Evolutionary conservation across 1,140 invertebrate species (phyloP).

Genomic region (Ceratitis capitata): DNA sequence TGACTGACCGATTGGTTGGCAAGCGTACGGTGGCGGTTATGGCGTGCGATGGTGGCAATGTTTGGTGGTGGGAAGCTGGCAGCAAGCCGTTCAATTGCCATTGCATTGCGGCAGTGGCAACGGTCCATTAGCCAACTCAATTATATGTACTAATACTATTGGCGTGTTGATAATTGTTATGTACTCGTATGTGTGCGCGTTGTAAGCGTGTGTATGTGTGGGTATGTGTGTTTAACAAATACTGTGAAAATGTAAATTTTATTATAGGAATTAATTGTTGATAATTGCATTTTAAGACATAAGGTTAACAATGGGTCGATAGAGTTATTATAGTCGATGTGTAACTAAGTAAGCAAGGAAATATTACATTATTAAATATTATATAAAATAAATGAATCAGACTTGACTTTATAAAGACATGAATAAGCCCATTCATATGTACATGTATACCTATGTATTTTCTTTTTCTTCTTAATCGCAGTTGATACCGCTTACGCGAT

Average conservation of each 20-base stretch:
- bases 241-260: conserved; percentile 16
- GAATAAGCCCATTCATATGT: background rate
- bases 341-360: background rate
- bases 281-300: conserved; percentile 17
- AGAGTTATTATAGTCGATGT: background rate
- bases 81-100: background rate
- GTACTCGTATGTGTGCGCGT: background rate
- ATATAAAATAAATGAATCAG: background rate
- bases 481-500: too few species aligned
- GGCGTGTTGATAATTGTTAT: background rate
- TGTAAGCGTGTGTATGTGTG: background rate
- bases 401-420: background rate
- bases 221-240: background rate
- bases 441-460: background rate
- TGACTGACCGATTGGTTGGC: background rate
- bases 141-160: background rate
- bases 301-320: conserved; percentile 3
- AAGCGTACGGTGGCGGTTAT: too few species aligned
- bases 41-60: too few species aligned
- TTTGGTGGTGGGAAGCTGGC: background rate
- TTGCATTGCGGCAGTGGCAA: background rate
- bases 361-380: background rate
- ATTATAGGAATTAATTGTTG: conserved; percentile 20
- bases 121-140: conserved; percentile 7
- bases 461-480: too few species aligned